Conservation (phyloP, 2,888 invertebrate species). For the Sclerodermus sp. region DNA sequence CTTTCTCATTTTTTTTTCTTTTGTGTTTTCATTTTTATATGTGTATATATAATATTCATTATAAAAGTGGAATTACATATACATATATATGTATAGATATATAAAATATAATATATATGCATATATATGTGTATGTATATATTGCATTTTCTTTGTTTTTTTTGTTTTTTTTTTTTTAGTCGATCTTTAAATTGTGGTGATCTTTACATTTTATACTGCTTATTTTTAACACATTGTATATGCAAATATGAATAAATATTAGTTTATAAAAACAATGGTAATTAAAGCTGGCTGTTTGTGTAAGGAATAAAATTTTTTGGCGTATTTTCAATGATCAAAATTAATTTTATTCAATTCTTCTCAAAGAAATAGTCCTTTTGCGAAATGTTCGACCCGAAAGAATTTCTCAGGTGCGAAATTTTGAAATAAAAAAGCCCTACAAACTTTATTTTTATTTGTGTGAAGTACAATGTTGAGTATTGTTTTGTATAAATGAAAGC, state of each 20-base stretch:
- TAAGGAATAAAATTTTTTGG: no score
- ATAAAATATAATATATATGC: no score
- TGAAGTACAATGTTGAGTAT: neutral
- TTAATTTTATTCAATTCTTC: neutral
- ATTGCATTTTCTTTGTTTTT: conserved; percentile 4
- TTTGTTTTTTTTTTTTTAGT: conserved; percentile 13
- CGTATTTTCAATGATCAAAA: conserved; percentile 19
- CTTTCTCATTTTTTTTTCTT: no score
- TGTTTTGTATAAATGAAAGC: neutral
- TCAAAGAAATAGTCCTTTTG: neutral
- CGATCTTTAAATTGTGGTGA: conserved; percentile 16
- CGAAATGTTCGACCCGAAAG: no score
- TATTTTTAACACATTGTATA: conserved; percentile 51
- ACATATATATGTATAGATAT: no score
- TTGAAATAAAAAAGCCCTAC: no score
- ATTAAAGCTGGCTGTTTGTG: no score
- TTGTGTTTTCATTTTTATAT: no score
- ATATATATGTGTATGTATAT: no score
- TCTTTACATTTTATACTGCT: conserved; percentile 50
- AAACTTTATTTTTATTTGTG: no score
- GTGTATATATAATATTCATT: no score
- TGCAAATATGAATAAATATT: conserved; percentile 51
- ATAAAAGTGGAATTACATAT: conserved; percentile 34
- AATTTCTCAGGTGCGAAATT: no score
- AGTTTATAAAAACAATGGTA: conserved; percentile 43